Evolutionary conservation across 2,113 vertebrate genomes (phyloP).

Genomic region (Redunca redunca): DNA sequence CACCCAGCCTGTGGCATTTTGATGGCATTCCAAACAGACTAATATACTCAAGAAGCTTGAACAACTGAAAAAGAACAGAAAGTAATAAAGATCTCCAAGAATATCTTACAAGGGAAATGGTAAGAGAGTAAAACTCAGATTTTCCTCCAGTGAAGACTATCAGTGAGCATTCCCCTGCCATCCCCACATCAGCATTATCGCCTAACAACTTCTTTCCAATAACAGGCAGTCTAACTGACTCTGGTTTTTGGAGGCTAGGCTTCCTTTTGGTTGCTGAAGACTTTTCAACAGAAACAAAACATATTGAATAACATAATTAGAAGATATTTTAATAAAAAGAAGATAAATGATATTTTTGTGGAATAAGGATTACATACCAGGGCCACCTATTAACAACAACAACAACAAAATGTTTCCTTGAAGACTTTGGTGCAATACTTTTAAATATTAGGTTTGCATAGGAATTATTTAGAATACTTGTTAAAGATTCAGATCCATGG

Average conservation of each 20-base stretch:
- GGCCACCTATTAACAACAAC: neutral
- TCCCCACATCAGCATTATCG: fast-evolving
- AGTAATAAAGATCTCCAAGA: neutral
- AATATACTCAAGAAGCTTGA: neutral
- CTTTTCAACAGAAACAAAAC: constrained; percentile 16
- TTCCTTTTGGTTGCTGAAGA: neutral
- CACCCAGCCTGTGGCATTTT: neutral
- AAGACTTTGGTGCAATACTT: neutral
- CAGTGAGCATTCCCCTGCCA: neutral
- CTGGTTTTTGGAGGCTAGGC: neutral
- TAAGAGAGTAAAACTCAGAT: neutral
- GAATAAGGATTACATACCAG: neutral
- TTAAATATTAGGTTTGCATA: neutral
- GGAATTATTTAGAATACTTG: neutral
- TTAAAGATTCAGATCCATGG: neutral
- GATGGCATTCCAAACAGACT: neutral
- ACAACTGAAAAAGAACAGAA: neutral
- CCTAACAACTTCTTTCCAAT: neutral
- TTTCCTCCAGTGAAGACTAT: neutral
- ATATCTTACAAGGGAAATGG: neutral
- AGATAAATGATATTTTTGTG: neutral
- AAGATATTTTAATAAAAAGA: neutral
- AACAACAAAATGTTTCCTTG: neutral
- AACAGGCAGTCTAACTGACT: neutral
- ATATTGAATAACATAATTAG: neutral